Base-by-base conservation (phyloP, 2,113 vertebrate species). In the Corythoichthys haematopterus region DNA sequence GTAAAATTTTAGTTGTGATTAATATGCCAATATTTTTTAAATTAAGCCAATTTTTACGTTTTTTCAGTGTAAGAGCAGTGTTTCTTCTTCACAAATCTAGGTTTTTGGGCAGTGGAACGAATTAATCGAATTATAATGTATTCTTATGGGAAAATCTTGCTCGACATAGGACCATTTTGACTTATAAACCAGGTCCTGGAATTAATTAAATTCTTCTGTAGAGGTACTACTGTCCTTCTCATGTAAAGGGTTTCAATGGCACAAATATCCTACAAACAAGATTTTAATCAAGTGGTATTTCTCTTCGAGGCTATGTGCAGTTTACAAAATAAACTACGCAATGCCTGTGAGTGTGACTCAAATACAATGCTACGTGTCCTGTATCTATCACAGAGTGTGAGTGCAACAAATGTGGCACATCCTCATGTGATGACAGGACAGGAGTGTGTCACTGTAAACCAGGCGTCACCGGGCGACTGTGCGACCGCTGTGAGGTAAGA, bases 361-460 rank as follows among this genome's bases (percentile, higher is more conserved):
- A 1, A 38, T 46, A 75, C 53, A 61, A 68, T 38, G 1, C 4
- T 73, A 20, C 69, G 16, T 80, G 48, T 78, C 55, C 6, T 74
- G 1, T 85, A 56, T 82, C 50, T 77, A 45, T 76, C 57, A 8
- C 73, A 94, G 93, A 88, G 58, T 94, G 93, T 38, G 50, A 76
- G 65, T 94, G 93, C 74, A 85, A 88, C 69, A 84, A 87, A 80
- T 94, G 93, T 68, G 93, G 93, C 48, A 93, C 92, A 11, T 86
- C 88, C 8, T 91, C 88, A 6, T 94, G 93, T 68, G 90, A 93
- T 68, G 91, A 92, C 80, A 81, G 85, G 77, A 91, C 89, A 1
- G 93, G 92, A 51, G 88, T 91, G 68, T 94, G 93, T 78, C 92
- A 91, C 80, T 94, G 93, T 76, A 93, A 91, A 74, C 92, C 91